A percentile compares a stretch with the other conserved stretches of the same genome.
Conservation (phyloP, 2,888 invertebrate species). For the Lasioglossum lativentre region DNA sequence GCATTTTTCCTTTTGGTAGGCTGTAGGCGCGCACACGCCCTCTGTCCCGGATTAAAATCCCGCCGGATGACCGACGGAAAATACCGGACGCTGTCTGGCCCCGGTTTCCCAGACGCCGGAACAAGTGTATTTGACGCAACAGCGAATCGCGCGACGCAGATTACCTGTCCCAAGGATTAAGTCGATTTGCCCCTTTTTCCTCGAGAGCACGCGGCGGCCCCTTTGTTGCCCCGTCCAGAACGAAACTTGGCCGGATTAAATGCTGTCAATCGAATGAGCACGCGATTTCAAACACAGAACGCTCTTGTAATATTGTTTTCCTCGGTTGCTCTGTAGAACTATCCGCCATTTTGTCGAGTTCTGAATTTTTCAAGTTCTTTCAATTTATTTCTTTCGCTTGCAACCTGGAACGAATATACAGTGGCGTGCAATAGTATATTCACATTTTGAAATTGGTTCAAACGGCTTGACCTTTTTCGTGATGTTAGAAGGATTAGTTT, state of each 20-base stretch:
- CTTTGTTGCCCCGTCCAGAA: not conserved
- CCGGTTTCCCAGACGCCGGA: conserved; percentile 31
- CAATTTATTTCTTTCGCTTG: not conserved
- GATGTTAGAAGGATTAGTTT: no score
- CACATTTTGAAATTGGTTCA: no score
- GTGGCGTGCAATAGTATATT: no score
- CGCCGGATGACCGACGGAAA: conserved; percentile 51
- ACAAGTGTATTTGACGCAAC: conserved; percentile 31
- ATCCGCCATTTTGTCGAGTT: not conserved
- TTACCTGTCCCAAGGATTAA: conserved; percentile 1
- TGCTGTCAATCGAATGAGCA: not conserved
- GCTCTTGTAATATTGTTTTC: not conserved
- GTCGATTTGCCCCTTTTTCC: not conserved
- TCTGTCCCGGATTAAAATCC: conserved; percentile 50
- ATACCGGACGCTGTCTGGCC: conserved; percentile 49
- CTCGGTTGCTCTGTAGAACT: not conserved
- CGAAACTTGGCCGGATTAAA: not conserved
- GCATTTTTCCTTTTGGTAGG: conserved; percentile 66
- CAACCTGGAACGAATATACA: no score
- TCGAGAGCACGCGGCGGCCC: not conserved
- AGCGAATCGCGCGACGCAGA: conserved; percentile 1
- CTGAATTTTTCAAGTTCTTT: not conserved
- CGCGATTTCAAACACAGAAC: not conserved
- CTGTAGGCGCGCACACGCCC: conserved; percentile 15
- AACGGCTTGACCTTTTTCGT: no score